Conservation (phyloP, 1,140 invertebrate genomes). For the Elysia chlorotica region DNA sequence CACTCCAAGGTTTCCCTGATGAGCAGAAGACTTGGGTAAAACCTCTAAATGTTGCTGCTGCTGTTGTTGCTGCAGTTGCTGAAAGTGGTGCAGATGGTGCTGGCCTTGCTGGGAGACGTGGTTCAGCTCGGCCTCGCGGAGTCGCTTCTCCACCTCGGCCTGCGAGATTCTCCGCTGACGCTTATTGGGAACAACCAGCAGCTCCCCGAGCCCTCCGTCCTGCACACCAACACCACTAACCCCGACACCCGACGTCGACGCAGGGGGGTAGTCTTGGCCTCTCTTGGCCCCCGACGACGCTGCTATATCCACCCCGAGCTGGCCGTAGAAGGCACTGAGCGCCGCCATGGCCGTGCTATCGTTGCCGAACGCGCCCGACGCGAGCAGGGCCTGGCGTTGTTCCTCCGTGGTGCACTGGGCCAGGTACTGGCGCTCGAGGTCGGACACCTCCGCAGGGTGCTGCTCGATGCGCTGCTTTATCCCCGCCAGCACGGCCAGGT, state of each 20-base stretch:
- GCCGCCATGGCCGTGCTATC: constrained; percentile 19
- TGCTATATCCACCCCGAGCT: constrained; percentile 14
- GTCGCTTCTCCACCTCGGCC: constrained; percentile 16
- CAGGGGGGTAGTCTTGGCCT: not conserved
- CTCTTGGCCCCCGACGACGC: not conserved
- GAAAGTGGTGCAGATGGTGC: no score
- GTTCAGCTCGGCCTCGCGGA: constrained; percentile 9
- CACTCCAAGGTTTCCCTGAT: constrained; percentile 6
- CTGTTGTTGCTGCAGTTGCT: no score
- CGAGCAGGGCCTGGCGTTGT: constrained; percentile 23
- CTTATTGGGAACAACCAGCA: constrained; percentile 2
- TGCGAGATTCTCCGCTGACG: constrained; percentile 18
- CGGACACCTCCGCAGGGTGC: constrained; percentile 15
- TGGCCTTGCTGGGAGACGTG: no score
- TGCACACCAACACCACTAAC: not conserved
- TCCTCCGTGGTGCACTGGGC: constrained; percentile 24
- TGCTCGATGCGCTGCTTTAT: constrained; percentile 23
- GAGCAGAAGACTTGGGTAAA: no score
- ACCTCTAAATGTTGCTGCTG: no score
- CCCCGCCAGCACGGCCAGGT: constrained; percentile 26
- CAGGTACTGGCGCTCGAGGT: constrained; percentile 4
- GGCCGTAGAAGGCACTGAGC: constrained; percentile 19
- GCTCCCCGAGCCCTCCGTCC: not conserved
- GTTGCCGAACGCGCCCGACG: constrained; percentile 21
- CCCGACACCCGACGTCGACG: not conserved